Conservation (phyloP, 1,140 invertebrate genomes). For the Trinorchestia longiramus region DNA sequence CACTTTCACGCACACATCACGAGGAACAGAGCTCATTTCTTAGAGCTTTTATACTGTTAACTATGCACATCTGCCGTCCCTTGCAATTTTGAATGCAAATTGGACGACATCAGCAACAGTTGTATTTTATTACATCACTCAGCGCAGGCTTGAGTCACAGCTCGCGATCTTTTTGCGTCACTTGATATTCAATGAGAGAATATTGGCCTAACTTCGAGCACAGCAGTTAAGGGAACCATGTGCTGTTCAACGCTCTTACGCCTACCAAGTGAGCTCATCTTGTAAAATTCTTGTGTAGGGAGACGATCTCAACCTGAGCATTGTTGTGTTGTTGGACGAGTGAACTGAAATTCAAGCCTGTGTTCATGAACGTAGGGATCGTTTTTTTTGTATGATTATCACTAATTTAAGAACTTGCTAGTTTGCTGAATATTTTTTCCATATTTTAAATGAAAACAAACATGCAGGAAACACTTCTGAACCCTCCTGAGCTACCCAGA, state of each 20-base stretch:
- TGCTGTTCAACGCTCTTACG: background rate
- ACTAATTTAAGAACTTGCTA: background rate
- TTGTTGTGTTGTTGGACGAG: too few relatives aligned
- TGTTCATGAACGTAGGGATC: background rate
- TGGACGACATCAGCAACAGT: background rate
- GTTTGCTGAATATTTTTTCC: too few relatives aligned
- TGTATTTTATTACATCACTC: background rate
- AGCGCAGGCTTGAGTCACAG: background rate
- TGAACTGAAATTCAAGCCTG: too few relatives aligned
- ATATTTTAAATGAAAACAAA: too few relatives aligned
- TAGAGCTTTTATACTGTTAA: background rate
- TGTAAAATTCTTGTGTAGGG: too few relatives aligned
- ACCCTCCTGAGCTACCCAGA: too few relatives aligned
- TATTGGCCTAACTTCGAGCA: background rate
- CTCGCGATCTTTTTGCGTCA: background rate
- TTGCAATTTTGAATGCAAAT: conserved; percentile 1
- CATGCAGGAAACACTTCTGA: too few relatives aligned
- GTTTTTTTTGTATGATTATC: too few relatives aligned
- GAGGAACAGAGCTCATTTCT: background rate
- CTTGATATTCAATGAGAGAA: background rate
- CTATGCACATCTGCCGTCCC: background rate
- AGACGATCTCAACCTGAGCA: too few relatives aligned
- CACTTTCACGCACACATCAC: background rate
- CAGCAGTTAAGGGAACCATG: background rate
- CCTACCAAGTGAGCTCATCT: background rate